Base-by-base conservation (phyloP, 1,140 invertebrate genomes). In the Atta texana region DNA sequence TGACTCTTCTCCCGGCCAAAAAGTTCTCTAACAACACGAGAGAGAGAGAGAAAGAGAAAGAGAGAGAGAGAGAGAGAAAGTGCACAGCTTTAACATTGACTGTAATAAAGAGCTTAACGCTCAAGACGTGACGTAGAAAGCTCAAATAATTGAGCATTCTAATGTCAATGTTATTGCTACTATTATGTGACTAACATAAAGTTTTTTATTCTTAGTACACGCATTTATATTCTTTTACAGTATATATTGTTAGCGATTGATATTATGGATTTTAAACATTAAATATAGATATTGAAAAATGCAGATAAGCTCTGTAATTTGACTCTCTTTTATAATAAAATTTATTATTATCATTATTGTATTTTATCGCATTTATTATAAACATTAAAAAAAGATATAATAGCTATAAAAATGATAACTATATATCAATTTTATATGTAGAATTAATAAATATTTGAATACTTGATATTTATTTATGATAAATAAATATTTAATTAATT, bases 1-100 rank as follows among this genome's bases (percentile, higher is more conserved):
- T 92, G 91, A 90, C 85, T 72, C 69, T 90, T 68, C 53, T 75
- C 75, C 61, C 77, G 39, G 68, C 68, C 69, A 61, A 87, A 89
- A 90, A 90, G 59, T 86, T 87, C 77, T 87, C 72, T 90, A 90
- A 89, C 76, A 71, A 55, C 21, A 64, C 44, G 31, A 34, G 44
- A 34, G 12, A 53, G 28, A 39, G 6, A 34, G 34, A 34, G 34
- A 34, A 3, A 31, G 0, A 31, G 2, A 31, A 2, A 18, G 24
- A 44, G 7, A n/a, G 28, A 31, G 12, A 18, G 24, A 44, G 14
- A n/a, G 28, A 31, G 12, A 21, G 21, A n/a, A 24, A 39, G 24
- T 16, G 16, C 64, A 53, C 8, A 51, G n/a, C 21, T 34, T 39
- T 44, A 84, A 61, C 80, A 74, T 84, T 74, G 78, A 44, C 66